Conservation (phyloP, 2,113 vertebrate genomes). For the Heterochromis multidens region DNA sequence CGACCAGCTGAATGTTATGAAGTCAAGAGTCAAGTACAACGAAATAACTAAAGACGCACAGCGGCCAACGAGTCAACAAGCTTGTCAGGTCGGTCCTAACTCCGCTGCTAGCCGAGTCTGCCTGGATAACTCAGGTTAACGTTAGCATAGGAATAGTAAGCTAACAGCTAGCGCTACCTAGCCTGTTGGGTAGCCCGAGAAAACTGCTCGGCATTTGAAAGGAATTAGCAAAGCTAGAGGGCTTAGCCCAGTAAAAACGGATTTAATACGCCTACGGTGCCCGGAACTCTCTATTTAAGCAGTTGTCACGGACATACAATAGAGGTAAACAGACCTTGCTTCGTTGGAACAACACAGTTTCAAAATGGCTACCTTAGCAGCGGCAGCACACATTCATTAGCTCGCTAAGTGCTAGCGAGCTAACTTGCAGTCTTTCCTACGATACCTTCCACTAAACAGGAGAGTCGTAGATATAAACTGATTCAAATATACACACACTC, state of each 20-base stretch:
- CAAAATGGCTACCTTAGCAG: slow-evolving; percentile 80
- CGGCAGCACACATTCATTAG: slow-evolving; percentile 73
- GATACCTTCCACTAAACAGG: slow-evolving; percentile 10
- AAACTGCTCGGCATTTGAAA: neutral
- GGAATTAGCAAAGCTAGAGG: neutral
- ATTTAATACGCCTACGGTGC: neutral
- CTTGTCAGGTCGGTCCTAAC: neutral
- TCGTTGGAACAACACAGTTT: slow-evolving; percentile 76
- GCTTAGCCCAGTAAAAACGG: neutral
- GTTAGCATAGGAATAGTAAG: slow-evolving; percentile 57
- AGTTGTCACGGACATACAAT: slow-evolving; percentile 41
- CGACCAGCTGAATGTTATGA: slow-evolving; percentile 1
- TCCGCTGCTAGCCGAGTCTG: slow-evolving; percentile 15
- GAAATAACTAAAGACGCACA: neutral
- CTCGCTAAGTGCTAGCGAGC: slow-evolving; percentile 63
- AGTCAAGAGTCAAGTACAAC: neutral
- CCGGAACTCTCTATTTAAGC: neutral
- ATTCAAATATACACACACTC: neutral
- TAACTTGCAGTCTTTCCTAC: slow-evolving; percentile 63
- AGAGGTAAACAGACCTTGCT: slow-evolving; percentile 72
- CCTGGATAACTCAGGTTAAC: slow-evolving; percentile 17
- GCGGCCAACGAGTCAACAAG: neutral
- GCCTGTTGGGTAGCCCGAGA: slow-evolving; percentile 7
- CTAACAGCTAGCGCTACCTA: slow-evolving; percentile 45
- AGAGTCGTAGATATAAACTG: neutral